Conservation (phyloP, 2,888 invertebrate genomes). For the Caenorhabditis afra region DNA sequence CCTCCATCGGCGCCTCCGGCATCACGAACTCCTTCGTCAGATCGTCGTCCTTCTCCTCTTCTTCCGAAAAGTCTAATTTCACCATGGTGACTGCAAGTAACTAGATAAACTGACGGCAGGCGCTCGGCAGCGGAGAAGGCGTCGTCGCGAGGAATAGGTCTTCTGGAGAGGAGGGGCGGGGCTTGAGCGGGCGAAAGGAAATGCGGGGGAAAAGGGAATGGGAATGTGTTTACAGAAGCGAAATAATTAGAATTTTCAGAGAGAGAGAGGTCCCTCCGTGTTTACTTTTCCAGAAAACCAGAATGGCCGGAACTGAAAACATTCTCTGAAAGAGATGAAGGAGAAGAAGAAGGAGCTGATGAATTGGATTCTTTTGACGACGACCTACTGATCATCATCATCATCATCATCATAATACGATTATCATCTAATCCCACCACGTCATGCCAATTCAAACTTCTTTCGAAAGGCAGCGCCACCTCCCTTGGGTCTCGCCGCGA, state of each 20-base stretch:
- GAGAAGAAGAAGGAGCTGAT: conserved; percentile 14
- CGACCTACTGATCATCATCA: conserved; percentile 15
- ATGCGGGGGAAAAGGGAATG: conserved; percentile 23
- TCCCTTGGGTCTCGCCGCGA: too few relatives aligned
- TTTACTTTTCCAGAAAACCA: conserved; percentile 49
- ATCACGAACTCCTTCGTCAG: conserved; percentile 68
- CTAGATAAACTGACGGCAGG: too few relatives aligned
- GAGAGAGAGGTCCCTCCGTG: conserved; percentile 8
- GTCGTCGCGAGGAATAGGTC: background rate
- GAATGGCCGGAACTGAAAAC: conserved; percentile 12
- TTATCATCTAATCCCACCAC: conserved; percentile 32
- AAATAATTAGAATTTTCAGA: conserved; percentile 57
- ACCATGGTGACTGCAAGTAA: conserved; percentile 46
- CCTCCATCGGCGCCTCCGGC: conserved; percentile 67
- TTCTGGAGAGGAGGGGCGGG: conserved; percentile 9
- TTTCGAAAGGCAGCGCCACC: background rate
- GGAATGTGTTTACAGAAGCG: conserved; percentile 54
- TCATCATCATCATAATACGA: conserved; percentile 4
- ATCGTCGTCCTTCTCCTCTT: conserved; percentile 59
- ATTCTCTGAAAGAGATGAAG: background rate
- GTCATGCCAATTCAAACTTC: background rate
- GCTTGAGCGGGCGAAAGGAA: conserved; percentile 31
- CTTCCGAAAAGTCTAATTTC: conserved; percentile 58
- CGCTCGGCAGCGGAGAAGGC: too few relatives aligned
- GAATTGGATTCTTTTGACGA: conserved; percentile 1